Evolutionary conservation across 2,888 invertebrate genomes (phyloP).

Genomic region (Ichneumoninae sp.): DNA sequence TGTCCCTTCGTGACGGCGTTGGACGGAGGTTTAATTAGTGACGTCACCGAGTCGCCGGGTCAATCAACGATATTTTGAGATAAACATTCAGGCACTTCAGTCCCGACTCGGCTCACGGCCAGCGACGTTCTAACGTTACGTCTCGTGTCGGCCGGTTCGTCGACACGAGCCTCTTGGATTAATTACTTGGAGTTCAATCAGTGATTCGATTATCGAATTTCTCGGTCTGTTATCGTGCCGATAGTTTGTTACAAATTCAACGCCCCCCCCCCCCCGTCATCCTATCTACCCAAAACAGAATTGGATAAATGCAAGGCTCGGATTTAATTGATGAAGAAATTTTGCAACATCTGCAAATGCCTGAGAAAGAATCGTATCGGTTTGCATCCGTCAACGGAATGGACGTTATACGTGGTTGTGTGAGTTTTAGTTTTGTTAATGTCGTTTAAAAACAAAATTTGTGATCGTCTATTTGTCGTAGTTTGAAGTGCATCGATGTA

Average conservation of each 20-base stretch:
- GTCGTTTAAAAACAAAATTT: too few species aligned
- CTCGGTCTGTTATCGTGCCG: not conserved
- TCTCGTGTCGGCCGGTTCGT: slow-evolving; percentile 41
- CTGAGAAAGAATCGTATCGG: slow-evolving; percentile 25
- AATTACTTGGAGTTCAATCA: not conserved
- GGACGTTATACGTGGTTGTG: slow-evolving; percentile 81
- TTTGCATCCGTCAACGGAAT: slow-evolving; percentile 68
- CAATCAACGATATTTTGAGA: slow-evolving; percentile 83
- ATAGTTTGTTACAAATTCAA: not conserved
- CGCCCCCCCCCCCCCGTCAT: too few species aligned
- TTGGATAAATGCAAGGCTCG: too few species aligned
- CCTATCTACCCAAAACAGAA: too few species aligned
- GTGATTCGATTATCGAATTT: slow-evolving; percentile 15
- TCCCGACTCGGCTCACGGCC: slow-evolving; percentile 67
- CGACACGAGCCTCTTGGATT: slow-evolving; percentile 2
- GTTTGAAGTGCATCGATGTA: too few species aligned
- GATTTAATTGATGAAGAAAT: not conserved
- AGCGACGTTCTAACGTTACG: slow-evolving; percentile 65
- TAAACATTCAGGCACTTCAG: slow-evolving; percentile 75
- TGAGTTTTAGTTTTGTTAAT: slow-evolving; percentile 72
- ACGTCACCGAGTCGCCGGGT: slow-evolving; percentile 83
- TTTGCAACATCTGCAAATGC: slow-evolving; percentile 29
- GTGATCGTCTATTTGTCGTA: too few species aligned
- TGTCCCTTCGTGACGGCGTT: slow-evolving; percentile 62
- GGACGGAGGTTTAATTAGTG: slow-evolving; percentile 83